Evolutionary conservation across 1,140 invertebrate species (phyloP).

Genomic region (Drosophila yakuba): DNA sequence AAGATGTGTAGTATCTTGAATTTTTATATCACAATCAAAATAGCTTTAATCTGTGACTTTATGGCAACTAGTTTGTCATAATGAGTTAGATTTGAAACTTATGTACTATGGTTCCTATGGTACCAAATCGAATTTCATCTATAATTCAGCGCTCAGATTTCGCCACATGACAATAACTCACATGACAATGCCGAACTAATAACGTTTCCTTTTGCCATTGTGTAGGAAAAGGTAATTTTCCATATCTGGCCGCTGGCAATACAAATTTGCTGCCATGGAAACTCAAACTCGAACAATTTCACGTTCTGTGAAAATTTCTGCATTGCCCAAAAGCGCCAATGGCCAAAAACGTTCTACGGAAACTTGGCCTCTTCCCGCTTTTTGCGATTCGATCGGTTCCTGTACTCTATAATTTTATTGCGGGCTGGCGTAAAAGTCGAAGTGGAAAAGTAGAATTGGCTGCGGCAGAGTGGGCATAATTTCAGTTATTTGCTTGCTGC

Average conservation of each 20-base stretch:
- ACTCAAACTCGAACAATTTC: slow-evolving; percentile 34
- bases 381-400: slow-evolving; percentile 19
- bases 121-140: no score
- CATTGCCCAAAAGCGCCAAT: slow-evolving; percentile 33
- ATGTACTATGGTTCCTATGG: no score
- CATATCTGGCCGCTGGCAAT: slow-evolving; percentile 41
- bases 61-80: no score
- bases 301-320: slow-evolving; percentile 9
- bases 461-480: slow-evolving; percentile 49
- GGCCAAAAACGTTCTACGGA: slow-evolving; percentile 34
- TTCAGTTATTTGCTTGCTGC: slow-evolving; percentile 76
- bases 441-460: slow-evolving; percentile 20
- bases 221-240: slow-evolving; percentile 35
- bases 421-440: slow-evolving; percentile 15
- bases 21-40: no score
- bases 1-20: neutral
- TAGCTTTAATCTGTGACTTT: no score
- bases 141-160: neutral
- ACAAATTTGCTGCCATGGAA: slow-evolving; percentile 55
- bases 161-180: neutral
- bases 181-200: neutral
- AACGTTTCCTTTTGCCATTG: neutral
- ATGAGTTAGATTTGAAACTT: no score
- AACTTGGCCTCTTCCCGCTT: slow-evolving; percentile 19
- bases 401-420: slow-evolving; percentile 49